phyloP scores from a whole-genome alignment of 2,888 invertebrate genomes.

The Choristoneura rosaceana region DNA sequence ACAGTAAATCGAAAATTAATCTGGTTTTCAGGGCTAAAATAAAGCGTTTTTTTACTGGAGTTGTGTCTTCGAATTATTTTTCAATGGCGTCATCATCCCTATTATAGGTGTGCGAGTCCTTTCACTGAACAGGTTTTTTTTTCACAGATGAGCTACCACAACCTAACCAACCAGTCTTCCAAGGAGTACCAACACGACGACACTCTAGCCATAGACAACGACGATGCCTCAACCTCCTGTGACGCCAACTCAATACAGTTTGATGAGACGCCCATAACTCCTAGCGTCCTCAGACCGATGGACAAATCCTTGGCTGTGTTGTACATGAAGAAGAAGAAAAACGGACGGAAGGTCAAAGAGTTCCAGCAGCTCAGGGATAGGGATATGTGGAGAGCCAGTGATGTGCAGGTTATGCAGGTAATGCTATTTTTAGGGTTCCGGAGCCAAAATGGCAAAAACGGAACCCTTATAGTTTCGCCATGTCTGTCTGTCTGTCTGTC shows the following conservation, averaged over 20 bases:
- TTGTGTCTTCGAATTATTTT: too few species aligned
- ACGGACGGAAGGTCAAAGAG: conserved; percentile 61
- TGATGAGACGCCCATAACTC: conserved; percentile 66
- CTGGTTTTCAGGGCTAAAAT: too few species aligned
- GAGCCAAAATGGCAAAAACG: too few species aligned
- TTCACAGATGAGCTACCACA: conserved; percentile 64
- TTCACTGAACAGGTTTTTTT: neutral
- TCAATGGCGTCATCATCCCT: too few species aligned
- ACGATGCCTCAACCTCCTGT: conserved; percentile 68
- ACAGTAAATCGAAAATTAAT: too few species aligned
- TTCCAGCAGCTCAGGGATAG: conserved; percentile 64
- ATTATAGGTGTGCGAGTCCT: too few species aligned
- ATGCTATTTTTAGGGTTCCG: too few species aligned
- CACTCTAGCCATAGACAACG: conserved; percentile 53
- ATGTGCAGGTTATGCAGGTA: conserved; percentile 76
- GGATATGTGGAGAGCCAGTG: conserved; percentile 78
- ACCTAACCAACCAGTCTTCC: conserved; percentile 58
- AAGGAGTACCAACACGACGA: conserved; percentile 52
- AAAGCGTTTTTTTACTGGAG: too few species aligned
- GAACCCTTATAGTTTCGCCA: too few species aligned
- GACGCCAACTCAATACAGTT: conserved; percentile 70
- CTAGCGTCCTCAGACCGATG: conserved; percentile 52
- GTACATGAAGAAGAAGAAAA: conserved; percentile 68
- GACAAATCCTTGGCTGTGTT: conserved; percentile 65
- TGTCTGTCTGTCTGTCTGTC: too few species aligned